Evolutionary conservation across 2,888 invertebrate species (phyloP).

Genomic region (Philaethria dido): DNA sequence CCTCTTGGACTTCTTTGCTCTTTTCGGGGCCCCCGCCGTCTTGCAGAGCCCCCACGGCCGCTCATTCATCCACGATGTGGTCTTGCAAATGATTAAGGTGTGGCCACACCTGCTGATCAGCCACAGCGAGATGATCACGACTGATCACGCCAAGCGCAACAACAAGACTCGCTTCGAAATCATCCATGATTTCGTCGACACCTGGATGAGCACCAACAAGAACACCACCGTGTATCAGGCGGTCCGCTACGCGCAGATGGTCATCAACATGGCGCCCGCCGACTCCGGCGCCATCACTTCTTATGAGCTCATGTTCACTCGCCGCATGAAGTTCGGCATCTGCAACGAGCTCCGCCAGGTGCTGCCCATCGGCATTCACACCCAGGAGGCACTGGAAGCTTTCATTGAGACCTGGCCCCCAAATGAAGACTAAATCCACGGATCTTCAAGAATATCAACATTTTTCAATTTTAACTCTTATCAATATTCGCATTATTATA

Average conservation of each 20-base stretch:
- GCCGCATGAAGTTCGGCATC: constrained; percentile 5
- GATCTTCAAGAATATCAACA: too few relatives aligned
- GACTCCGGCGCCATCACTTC: background rate
- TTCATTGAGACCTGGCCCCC: background rate
- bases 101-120: background rate
- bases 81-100: background rate
- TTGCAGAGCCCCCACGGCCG: background rate
- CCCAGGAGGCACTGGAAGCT: background rate
- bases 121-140: constrained; percentile 4
- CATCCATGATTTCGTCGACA: background rate
- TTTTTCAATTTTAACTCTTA: too few relatives aligned
- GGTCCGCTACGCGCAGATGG: constrained; percentile 7
- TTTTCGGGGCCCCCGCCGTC: background rate
- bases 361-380: background rate
- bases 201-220: background rate
- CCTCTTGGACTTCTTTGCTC: constrained; percentile 9
- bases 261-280: background rate
- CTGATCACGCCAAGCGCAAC: background rate
- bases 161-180: background rate
- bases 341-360: background rate
- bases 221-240: background rate
- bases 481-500: background rate
- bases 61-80: background rate
- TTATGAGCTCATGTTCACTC: background rate
- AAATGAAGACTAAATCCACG: background rate